Conservation (phyloP, 2,113 vertebrate species). For the Hypomesus transpacificus region DNA sequence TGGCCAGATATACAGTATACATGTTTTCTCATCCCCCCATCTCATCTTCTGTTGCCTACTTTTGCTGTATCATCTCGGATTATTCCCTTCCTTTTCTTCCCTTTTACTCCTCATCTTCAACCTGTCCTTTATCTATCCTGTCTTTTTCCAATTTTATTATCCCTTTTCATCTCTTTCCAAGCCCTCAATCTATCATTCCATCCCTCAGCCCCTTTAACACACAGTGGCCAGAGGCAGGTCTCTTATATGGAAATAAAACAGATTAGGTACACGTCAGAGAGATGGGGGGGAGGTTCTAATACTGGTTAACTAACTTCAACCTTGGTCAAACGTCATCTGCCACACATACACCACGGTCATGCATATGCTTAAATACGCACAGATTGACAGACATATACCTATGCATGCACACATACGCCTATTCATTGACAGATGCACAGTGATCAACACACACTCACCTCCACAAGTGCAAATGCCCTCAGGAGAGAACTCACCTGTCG, state of each 20-base stretch:
- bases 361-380: neutral
- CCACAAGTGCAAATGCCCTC: neutral
- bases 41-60: neutral
- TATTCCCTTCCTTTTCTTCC: neutral
- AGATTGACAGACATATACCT: neutral
- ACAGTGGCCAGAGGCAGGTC: neutral
- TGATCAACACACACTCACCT: neutral
- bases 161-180: neutral
- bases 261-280: neutral
- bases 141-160: neutral
- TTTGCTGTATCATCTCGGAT: neutral
- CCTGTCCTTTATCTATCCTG: neutral
- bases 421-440: neutral
- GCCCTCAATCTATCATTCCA: neutral
- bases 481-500: conserved; percentile 1
- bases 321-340: neutral
- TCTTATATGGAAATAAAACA: neutral
- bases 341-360: neutral
- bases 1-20: too few relatives aligned
- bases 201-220: neutral
- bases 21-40: neutral
- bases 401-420: neutral
- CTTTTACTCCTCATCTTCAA: neutral
- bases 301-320: neutral
- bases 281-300: neutral